These are phyloP conservation scores for Petroica traversi DNA, from an alignment of 2,113 vertebrate genomes.

Conservation along the genomic window DNA sequence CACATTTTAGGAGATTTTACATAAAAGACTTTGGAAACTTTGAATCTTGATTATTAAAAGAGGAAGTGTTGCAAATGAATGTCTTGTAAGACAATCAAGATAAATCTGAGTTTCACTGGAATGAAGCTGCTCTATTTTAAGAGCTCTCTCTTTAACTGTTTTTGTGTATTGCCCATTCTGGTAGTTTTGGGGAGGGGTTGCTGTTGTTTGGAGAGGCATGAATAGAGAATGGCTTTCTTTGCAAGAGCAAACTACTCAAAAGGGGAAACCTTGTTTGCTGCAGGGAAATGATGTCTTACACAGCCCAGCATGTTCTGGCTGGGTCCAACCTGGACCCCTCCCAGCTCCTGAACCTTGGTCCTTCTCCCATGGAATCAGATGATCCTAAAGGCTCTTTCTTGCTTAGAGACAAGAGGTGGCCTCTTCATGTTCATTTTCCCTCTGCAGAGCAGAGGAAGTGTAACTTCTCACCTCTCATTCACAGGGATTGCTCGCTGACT, in stretches of 20 bases:
- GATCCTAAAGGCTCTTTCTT: background rate
- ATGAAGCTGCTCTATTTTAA: background rate
- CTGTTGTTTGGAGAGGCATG: background rate
- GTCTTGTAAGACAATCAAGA: background rate
- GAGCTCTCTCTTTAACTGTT: background rate
- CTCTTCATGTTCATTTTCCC: background rate
- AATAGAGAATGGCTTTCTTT: background rate
- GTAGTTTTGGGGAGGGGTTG: background rate
- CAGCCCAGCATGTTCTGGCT: background rate
- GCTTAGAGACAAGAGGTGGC: background rate
- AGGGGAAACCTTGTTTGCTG: background rate
- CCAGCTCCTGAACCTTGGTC: background rate
- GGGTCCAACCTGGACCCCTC: background rate
- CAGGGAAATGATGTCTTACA: background rate
- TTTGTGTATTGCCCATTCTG: background rate
- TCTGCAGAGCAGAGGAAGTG: background rate
- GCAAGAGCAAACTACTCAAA: background rate
- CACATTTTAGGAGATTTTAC: background rate
- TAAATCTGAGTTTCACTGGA: background rate
- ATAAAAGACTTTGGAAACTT: background rate
- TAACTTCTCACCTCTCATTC: background rate
- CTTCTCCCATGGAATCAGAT: accelerated
- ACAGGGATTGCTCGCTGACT: background rate
- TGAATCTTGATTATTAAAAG: background rate
- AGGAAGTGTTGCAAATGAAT: background rate